Evolutionary conservation across 2,113 vertebrate species (phyloP).

Genomic region (Fregata magnificens): DNA sequence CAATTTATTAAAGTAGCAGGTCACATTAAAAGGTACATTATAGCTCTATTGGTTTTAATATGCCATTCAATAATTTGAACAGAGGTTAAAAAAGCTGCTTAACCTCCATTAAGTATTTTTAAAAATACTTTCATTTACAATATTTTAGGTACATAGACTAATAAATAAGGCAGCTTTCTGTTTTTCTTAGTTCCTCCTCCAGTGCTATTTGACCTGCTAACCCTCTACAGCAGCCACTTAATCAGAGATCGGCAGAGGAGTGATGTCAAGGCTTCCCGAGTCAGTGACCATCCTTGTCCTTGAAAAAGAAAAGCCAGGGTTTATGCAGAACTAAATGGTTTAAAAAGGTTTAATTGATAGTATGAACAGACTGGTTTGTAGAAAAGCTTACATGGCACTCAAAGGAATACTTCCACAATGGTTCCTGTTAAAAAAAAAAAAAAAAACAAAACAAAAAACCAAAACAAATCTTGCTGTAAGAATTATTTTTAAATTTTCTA

Average conservation of each 20-base stretch:
- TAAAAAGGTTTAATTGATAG: constrained; percentile 73
- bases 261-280: constrained; percentile 59
- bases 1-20: constrained; percentile 78
- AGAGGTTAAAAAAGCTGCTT: constrained; percentile 81
- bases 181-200: constrained; percentile 49
- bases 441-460: no score
- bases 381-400: not conserved
- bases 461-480: not conserved
- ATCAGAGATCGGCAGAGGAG: constrained; percentile 68
- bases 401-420: constrained; percentile 35
- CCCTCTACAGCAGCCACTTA: constrained; percentile 65
- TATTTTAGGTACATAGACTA: constrained; percentile 73
- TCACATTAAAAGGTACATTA: constrained; percentile 77
- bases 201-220: constrained; percentile 70
- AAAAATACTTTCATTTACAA: constrained; percentile 78
- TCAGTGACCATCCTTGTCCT: constrained; percentile 75
- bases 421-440: not conserved
- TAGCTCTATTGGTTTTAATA: constrained; percentile 78
- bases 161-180: constrained; percentile 72
- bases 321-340: constrained; percentile 66
- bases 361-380: constrained; percentile 29
- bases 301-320: constrained; percentile 68
- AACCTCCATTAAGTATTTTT: constrained; percentile 83
- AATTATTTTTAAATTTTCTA: not conserved
- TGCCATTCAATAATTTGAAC: constrained; percentile 80